Percentiles rank a stretch among this genome's conserved stretches.
These are phyloP conservation scores for Egretta garzetta DNA, from an alignment of 2,113 vertebrate genomes.

Conservation along the genomic window DNA sequence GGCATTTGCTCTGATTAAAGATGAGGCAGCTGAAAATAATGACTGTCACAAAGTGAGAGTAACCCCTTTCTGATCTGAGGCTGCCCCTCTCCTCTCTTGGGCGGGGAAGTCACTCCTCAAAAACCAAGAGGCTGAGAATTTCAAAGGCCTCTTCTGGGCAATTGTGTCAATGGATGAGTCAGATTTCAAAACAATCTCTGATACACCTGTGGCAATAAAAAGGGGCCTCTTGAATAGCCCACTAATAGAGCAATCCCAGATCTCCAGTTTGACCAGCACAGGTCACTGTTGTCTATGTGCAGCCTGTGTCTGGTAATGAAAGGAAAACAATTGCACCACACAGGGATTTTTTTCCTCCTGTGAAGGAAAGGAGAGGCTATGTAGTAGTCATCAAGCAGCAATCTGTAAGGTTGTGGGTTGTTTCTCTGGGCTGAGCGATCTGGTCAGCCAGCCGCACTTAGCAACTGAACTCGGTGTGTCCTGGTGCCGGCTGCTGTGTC, in stretches of 20 bases:
- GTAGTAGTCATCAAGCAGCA: background rate
- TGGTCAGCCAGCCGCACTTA: fast-evolving
- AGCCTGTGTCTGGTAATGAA: background rate
- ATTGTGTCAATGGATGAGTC: background rate
- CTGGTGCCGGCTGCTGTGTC: background rate
- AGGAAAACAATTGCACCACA: background rate
- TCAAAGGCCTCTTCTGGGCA: background rate
- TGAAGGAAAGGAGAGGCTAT: background rate
- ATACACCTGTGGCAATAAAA: background rate
- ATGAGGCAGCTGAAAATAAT: background rate
- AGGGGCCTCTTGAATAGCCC: background rate
- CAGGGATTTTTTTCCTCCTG: background rate
- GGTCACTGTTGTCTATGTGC: background rate
- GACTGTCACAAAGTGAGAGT: background rate
- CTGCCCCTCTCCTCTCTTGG: background rate
- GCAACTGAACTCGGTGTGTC: background rate
- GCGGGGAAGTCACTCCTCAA: background rate
- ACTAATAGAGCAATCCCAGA: background rate
- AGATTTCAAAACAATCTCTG: background rate
- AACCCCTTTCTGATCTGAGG: background rate
- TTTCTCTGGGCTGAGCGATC: background rate
- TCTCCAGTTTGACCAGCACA: background rate
- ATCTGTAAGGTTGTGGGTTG: background rate
- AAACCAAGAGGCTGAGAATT: background rate
- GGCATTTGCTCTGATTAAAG: background rate